Conservation (phyloP, 2,797 vertebrate genomes). For the Sphenodon punctatus region DNA sequence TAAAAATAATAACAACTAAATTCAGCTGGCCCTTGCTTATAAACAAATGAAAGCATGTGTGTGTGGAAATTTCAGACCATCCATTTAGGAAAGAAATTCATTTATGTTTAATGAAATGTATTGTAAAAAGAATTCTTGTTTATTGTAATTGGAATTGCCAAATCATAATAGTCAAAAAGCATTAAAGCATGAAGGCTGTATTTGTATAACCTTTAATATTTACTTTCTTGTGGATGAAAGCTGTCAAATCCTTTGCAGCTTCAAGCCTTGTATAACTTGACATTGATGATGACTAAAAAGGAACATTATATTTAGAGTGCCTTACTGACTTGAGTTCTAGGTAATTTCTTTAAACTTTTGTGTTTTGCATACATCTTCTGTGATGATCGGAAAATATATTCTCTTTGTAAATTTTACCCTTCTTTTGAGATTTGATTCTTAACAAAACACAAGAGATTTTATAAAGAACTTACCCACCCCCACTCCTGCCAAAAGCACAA, state of each 20-base stretch:
- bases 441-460: not conserved
- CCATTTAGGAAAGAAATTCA: accelerated
- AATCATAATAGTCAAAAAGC: not conserved
- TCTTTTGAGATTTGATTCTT: not conserved
- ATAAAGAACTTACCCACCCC: too few species aligned
- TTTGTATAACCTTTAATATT: not conserved
- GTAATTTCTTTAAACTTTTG: not conserved
- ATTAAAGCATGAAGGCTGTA: not conserved
- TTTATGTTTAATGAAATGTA: not conserved
- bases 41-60: not conserved
- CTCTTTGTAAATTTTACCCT: not conserved
- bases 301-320: not conserved
- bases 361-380: not conserved
- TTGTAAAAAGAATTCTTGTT: not conserved
- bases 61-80: not conserved
- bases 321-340: not conserved
- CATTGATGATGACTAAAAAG: not conserved
- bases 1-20: too few species aligned
- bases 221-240: not conserved
- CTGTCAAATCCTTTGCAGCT: not conserved
- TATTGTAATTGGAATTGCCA: not conserved
- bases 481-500: not conserved
- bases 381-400: not conserved
- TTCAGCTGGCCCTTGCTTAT: not conserved
- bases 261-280: not conserved